Evolutionary conservation across 2,797 vertebrate genomes (phyloP), one percentile per base, ranked within the genome.

Genomic region (Mustela erminea): DNA sequence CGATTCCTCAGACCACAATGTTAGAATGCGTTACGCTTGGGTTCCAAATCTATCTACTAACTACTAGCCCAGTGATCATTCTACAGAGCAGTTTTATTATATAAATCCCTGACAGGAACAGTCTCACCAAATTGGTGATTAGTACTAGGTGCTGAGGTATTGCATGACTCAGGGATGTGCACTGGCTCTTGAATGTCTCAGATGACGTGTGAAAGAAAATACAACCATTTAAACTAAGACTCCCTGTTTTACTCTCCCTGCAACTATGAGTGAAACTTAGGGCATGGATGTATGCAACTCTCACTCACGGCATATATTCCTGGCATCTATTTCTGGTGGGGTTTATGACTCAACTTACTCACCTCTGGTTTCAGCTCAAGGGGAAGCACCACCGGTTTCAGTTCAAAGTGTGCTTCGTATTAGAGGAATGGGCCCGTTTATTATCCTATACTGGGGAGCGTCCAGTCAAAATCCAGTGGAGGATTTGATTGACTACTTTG

Each of bases 151-250:
- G 49, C 41, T 85, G 41, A 94, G 90, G 70, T 80, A 58, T 46
- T 82, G n/a, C 80, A 88, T 80, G 49, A 56, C 12, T 92, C 75
- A 91, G 43, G 49, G 35, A 86, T 89, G 35, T 66, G 5, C 81
- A 7, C 90, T 75, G 90, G 84, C 41, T 93, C 52, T 56, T 41
- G 13, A 89, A 43, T 75, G 41, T 18, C 12, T 93, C 41, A 80
- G 43, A 87, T 77, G 74, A 82, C 87, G 23, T 70, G 52, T 77
- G 35, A 95, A 93, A 77, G 49, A 88, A 78, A 86, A 66, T 87
- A 66, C 8, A 78, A 46, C 29, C 35, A 41, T 13, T 58, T 77
- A 87, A 87, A 78, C 46, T 56, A 90, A 92, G 25, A 74, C 6
- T 56, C 64, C 46, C 18, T 90, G 32, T 93, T 92, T 93, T 90